These are phyloP conservation scores for Dromaius novaehollandiae DNA, from an alignment of 2,113 vertebrate species.

Conservation along the genomic window DNA sequence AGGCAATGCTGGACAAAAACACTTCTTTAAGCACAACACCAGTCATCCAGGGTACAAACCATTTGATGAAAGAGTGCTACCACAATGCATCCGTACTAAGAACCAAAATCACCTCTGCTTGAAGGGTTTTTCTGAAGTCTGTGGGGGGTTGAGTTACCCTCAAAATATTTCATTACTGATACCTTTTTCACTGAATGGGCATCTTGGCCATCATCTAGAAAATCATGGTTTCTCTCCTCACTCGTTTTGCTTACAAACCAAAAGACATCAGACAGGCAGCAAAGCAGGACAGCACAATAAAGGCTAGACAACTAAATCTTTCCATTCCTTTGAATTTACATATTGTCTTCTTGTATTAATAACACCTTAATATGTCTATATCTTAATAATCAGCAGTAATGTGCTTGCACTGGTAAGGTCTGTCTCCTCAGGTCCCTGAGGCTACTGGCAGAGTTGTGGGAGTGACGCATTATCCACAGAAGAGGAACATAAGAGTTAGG, in stretches of 20 bases:
- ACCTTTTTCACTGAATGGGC: not conserved
- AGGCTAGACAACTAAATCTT: not conserved
- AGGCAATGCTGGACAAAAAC: not conserved
- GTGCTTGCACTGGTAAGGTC: not conserved
- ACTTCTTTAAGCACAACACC: not conserved
- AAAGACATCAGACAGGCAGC: not conserved
- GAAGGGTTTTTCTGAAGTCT: not conserved
- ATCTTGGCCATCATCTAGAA: not conserved
- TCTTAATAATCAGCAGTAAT: not conserved
- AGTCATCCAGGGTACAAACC: not conserved
- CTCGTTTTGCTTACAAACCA: not conserved
- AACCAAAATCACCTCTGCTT: not conserved
- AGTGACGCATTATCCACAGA: not conserved
- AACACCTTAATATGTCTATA: not conserved
- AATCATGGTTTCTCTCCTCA: not conserved
- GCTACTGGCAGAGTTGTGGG: not conserved
- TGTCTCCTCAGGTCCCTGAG: constrained; percentile 8
- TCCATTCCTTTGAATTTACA: not conserved
- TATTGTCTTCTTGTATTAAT: not conserved
- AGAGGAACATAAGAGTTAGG: not conserved
- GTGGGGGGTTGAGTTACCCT: not conserved
- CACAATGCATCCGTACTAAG: not conserved
- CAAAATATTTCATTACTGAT: not conserved
- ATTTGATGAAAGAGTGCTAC: not conserved
- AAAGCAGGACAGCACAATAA: not conserved